phyloP scores from a whole-genome alignment of 2,888 invertebrate species.

The Oscheius myriophilus region DNA sequence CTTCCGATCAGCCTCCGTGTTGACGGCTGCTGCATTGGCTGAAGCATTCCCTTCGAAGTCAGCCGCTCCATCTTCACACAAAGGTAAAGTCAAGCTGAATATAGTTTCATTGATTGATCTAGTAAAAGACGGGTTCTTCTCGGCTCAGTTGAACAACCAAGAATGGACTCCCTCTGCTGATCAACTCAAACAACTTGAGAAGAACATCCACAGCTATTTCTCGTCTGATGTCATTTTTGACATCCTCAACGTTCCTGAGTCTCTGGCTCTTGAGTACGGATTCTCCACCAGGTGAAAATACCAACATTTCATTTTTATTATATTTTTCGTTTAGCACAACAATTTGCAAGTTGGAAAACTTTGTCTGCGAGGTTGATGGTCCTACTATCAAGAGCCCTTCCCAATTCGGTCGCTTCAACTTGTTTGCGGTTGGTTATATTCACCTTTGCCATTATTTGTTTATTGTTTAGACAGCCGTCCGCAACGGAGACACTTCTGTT shows the following conservation, averaged over 20 bases:
- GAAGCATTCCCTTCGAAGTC: not conserved
- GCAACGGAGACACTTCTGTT: not conserved
- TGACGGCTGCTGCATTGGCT: slow-evolving; percentile 31
- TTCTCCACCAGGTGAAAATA: slow-evolving; percentile 7
- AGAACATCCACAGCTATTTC: not conserved
- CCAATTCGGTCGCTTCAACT: slow-evolving; percentile 36
- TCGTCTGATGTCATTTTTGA: slow-evolving; percentile 24
- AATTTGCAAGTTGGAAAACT: slow-evolving; percentile 8
- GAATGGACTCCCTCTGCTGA: not conserved
- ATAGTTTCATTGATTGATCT: not conserved
- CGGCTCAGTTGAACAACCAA: not conserved
- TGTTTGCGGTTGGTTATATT: slow-evolving; percentile 11
- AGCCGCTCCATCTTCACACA: not conserved
- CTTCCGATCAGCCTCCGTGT: slow-evolving; percentile 40
- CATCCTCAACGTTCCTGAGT: slow-evolving; percentile 27
- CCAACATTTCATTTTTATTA: not conserved
- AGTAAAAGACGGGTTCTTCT: not conserved
- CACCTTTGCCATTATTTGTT: not conserved
- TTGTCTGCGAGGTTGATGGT: slow-evolving; percentile 11
- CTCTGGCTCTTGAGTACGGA: slow-evolving; percentile 35
- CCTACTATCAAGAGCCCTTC: slow-evolving; percentile 26
- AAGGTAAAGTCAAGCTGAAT: not conserved
- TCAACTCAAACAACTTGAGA: not conserved
- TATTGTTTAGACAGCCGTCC: slow-evolving; percentile 1
- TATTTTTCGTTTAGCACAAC: slow-evolving; percentile 5